A percentile compares a stretch with the other conserved stretches of the same genome.
phyloP scores from a whole-genome alignment of 23 tunicate species.

The Styela clava region DNA sequence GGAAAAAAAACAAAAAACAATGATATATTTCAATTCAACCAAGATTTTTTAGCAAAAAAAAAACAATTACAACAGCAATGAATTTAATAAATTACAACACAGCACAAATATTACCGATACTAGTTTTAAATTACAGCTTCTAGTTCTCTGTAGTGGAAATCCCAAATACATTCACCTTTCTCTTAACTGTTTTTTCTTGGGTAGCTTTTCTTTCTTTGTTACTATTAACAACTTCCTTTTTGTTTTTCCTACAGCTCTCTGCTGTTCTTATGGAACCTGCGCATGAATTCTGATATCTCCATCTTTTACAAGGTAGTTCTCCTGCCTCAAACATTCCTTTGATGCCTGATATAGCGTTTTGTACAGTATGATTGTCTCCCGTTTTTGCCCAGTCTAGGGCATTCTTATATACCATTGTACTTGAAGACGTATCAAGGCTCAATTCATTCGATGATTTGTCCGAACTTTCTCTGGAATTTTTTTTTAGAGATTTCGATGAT shows the following conservation, averaged over 20 bases:
- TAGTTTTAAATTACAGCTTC: background rate
- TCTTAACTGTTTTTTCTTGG: background rate
- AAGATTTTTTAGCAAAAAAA: too few species aligned
- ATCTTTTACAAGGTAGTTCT: constrained; percentile 46
- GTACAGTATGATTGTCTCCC: background rate
- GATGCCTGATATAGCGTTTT: constrained; percentile 13
- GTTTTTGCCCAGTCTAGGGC: constrained; percentile 21
- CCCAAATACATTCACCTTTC: background rate
- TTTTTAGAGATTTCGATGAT: too few species aligned
- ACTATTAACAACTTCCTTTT: background rate
- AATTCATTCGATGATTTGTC: too few species aligned
- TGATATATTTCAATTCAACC: background rate
- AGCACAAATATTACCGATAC: background rate
- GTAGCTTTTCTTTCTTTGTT: background rate
- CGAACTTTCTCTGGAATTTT: too few species aligned
- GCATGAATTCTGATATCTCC: constrained; percentile 33
- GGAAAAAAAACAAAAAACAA: too few species aligned
- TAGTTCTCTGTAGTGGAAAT: background rate
- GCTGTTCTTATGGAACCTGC: background rate
- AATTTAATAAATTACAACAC: background rate
- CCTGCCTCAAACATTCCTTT: constrained; percentile 38
- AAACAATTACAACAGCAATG: too few species aligned
- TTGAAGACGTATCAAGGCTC: too few species aligned
- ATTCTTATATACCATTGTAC: background rate
- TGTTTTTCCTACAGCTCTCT: background rate